Evolutionary conservation across 1,140 invertebrate species (phyloP), one percentile per base, ranked within the genome.

Genomic region (Hormaphis cornu): DNA sequence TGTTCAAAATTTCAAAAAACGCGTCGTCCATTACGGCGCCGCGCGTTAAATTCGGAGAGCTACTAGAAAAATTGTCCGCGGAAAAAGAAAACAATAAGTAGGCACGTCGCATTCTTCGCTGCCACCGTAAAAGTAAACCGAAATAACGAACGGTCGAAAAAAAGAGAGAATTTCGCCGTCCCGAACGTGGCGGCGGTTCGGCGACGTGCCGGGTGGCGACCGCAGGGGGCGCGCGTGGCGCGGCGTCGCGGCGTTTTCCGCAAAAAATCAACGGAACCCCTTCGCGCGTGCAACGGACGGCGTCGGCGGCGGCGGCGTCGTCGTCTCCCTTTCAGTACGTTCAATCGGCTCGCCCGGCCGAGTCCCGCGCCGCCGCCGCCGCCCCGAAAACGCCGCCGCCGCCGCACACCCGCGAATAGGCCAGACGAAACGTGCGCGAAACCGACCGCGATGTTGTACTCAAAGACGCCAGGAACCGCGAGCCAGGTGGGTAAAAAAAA

Each of bases 311-410:
- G 42, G 44, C 2, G 40, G 42, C n/a, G 24, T 42, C 42, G 42
- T 26, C 2, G 40, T 24, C n/a, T 14, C 42, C 24, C 42, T 26
- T 50, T 48, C 30, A 66, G 61, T 66, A 48, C 61, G 61, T 66
- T 66, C 61, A 66, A 66, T 66, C 61, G 61, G 61, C 61, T 66
- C 61, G 28, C 61, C 61, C 44, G 61, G 61, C 61, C 44, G 28
- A 24, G 61, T 66, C 61, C 28, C 50, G 61, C 28, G 61, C 42
- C 28, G 26, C 28, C 18, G 44, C 28, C 35, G 18, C 18, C n/a
- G 28, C n/a, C n/a, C n/a, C n/a, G n/a, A n/a, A n/a, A n/a, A n/a
- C 54, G 37, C 56, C 56, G 20, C 22, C 22, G 14, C 26, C 50
- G 50, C 59, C 59, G 6, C 20, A 33, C 54, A 22, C 54, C 24